Base-by-base conservation (phyloP, 53 echinoderm and acorn worm genomes). In the Glandiceps talaboti region DNA sequence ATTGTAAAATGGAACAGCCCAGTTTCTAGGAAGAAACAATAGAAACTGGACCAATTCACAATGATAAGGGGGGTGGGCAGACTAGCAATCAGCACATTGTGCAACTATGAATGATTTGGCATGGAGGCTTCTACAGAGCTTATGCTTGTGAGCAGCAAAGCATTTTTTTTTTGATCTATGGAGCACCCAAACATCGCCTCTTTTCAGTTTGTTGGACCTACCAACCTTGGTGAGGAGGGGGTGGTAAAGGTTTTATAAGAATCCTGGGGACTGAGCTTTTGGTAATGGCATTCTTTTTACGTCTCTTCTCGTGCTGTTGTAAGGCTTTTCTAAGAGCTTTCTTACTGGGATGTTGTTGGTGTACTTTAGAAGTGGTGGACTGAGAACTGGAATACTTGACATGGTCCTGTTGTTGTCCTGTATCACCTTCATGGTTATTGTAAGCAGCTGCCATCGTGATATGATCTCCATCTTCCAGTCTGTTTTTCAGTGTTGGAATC, bases 401-500 rank as follows among this genome's bases (percentile, higher is more conserved):
- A 6, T 12, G 64, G 64, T 45, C 64, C 64, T 45, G 64, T 20
- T 45, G 6, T 45, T 20, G 6, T 12, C 6, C 6, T 12, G 64
- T 20, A 6, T 12, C 64, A 45, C 20, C 64, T 45, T 20, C 64
- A 20, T 45, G 64, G 64, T 45, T 45, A 45, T 45, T 45, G 64
- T 20, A 45, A 20, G 64, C 64, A 6, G 6, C 20, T 6, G 64
- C 6, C 64, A 12, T 20, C 20, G 64, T 45, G 6, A 6, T 20
- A 6, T 6, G 64, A 20, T 45, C 64, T 45, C 6, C 6, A 20
- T 45, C 64, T 45, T 45, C 64, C 6, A 45, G 6, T 20, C 64
- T 6, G 20, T 45, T 86, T 31, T 85, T 80, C 28, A 91, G 33
- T 10, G 93, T 86, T 29, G 97, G 97, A 33, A 97, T 86, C 72